Evolutionary conservation across 1,140 invertebrate species (phyloP).

Genomic region (roundworm (Caenorhabditis elegans)): WBcel235 BX284606.5:11824001-11824500

Average conservation of each 20-base stretch:
- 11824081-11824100: not conserved
- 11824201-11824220: conserved; percentile 65
- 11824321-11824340: not conserved
- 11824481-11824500: too few species aligned
- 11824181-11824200: conserved; percentile 53
- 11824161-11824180: conserved; percentile 32
- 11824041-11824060: not conserved
- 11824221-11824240: conserved; percentile 62
- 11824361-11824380: conserved; percentile 28
- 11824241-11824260: conserved; percentile 60
- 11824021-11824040: conserved; percentile 6
- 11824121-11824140: too few species aligned
- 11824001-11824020: conserved; percentile 13
- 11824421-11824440: not conserved
- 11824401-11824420: conserved; percentile 38
- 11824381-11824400: conserved; percentile 15
- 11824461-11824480: too few species aligned
- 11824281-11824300: not conserved
- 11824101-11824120: too few species aligned
- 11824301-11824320: conserved; percentile 22
- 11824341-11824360: conserved; percentile 34
- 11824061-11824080: conserved; percentile 13
- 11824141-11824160: too few species aligned
- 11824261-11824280: not conserved
- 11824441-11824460: too few species aligned